Percentiles rank a stretch among this genome's conserved stretches.
These are phyloP conservation scores for Folsomia manolachei DNA, from an alignment of 2,888 invertebrate genomes.

Conservation along the genomic window DNA sequence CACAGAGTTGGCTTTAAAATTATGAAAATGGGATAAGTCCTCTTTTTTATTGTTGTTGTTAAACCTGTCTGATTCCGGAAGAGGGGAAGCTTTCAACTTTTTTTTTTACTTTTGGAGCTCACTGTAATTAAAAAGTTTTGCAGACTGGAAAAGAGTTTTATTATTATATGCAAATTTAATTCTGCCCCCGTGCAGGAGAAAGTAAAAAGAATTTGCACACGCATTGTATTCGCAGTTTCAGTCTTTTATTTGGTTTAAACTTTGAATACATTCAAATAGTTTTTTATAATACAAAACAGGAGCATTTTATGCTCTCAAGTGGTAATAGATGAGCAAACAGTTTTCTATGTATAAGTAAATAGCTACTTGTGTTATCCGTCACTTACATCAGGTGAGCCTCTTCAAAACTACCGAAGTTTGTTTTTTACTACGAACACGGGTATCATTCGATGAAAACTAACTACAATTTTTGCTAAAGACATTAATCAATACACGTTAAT, in stretches of 20 bases:
- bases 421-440: too few relatives aligned
- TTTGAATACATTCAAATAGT: neutral
- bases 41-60: constrained; percentile 7
- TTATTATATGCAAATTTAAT: neutral
- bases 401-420: too few relatives aligned
- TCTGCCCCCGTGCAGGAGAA: neutral
- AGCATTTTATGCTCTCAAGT: too few relatives aligned
- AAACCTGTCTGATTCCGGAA: neutral
- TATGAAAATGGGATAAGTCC: constrained; percentile 11
- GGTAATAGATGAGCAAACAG: too few relatives aligned
- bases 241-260: neutral
- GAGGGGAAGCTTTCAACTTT: neutral
- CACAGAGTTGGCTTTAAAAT: constrained; percentile 11
- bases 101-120: too few relatives aligned
- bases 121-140: constrained; percentile 15
- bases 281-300: too few relatives aligned
- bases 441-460: too few relatives aligned
- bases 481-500: too few relatives aligned
- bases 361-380: too few relatives aligned
- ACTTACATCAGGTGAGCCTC: too few relatives aligned
- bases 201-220: neutral
- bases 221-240: neutral
- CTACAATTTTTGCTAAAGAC: too few relatives aligned
- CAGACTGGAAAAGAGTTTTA: neutral
- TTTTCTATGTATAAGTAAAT: too few relatives aligned